Percentiles rank a stretch among this genome's conserved stretches.
Conservation (phyloP, 2,888 invertebrate genomes). For the Pecten maximus region DNA sequence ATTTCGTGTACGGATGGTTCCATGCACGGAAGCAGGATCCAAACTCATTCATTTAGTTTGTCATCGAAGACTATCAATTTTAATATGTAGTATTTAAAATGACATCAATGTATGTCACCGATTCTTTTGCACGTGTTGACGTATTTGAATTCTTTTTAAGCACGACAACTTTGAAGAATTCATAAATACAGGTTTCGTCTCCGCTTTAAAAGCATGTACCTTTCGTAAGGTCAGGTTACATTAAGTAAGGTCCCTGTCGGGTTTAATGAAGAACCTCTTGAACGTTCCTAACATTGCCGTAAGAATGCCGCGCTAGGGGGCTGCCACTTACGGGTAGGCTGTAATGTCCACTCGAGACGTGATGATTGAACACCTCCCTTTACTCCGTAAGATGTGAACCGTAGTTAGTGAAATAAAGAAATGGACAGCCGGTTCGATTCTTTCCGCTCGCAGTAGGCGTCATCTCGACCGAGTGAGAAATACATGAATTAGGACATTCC, state of each 20-base stretch:
- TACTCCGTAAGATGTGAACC: background rate
- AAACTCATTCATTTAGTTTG: conserved; percentile 16
- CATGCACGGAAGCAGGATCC: conserved; percentile 22
- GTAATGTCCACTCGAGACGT: background rate
- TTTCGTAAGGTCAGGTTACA: background rate
- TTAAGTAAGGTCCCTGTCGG: background rate
- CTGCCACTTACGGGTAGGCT: background rate
- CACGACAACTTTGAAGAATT: conserved; percentile 29
- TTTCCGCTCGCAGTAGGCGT: background rate
- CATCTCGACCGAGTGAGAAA: background rate
- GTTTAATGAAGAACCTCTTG: background rate
- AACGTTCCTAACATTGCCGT: background rate
- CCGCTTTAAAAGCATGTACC: conserved; percentile 19
- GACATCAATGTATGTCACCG: conserved; percentile 22
- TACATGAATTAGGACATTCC: background rate
- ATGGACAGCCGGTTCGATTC: conserved; percentile 1
- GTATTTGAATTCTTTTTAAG: background rate
- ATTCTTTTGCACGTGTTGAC: conserved; percentile 33
- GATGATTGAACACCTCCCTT: conserved; percentile 9
- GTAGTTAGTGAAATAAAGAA: background rate
- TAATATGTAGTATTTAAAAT: conserved; percentile 32
- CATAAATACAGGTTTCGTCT: conserved; percentile 24
- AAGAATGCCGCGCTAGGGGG: background rate
- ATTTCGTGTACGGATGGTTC: conserved; percentile 24
- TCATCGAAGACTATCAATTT: conserved; percentile 33